Evolutionary conservation across 2,797 vertebrate species (phyloP).

Genomic region (Gorsachius magnificus): DNA sequence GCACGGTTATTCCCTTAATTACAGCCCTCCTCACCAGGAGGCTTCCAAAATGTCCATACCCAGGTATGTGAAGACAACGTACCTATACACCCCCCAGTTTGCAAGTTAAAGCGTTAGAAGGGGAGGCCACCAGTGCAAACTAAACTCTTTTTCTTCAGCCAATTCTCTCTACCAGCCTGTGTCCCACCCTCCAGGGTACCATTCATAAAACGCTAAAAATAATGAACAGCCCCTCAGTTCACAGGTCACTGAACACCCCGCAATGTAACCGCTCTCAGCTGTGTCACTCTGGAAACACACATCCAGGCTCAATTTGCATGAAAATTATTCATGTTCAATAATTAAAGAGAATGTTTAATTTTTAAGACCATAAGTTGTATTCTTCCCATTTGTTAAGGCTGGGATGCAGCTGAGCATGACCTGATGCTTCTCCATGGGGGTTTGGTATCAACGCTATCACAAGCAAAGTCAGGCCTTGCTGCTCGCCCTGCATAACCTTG

Average conservation of each 20-base stretch:
- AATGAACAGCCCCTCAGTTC: neutral
- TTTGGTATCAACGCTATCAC: neutral
- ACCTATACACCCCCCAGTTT: no score
- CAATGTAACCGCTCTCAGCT: neutral
- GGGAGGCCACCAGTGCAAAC: neutral
- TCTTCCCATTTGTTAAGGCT: constrained; percentile 27
- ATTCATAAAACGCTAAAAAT: neutral
- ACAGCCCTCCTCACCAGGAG: neutral
- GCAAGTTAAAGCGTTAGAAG: neutral
- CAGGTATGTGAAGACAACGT: neutral
- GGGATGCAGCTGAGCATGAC: neutral
- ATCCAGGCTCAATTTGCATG: constrained; percentile 38
- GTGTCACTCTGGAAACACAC: neutral
- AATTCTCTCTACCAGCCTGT: neutral
- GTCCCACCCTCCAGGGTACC: neutral
- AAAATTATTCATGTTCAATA: constrained; percentile 49
- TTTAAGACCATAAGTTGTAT: constrained; percentile 33
- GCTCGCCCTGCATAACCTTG: neutral
- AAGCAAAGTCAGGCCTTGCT: neutral
- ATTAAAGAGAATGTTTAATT: constrained; percentile 55
- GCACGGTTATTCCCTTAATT: neutral
- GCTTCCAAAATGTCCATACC: neutral
- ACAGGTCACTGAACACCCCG: neutral
- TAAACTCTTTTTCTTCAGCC: neutral
- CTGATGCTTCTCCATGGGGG: neutral